Conservation (phyloP, 2,888 invertebrate genomes). For the Crocallis elinguaria region DNA sequence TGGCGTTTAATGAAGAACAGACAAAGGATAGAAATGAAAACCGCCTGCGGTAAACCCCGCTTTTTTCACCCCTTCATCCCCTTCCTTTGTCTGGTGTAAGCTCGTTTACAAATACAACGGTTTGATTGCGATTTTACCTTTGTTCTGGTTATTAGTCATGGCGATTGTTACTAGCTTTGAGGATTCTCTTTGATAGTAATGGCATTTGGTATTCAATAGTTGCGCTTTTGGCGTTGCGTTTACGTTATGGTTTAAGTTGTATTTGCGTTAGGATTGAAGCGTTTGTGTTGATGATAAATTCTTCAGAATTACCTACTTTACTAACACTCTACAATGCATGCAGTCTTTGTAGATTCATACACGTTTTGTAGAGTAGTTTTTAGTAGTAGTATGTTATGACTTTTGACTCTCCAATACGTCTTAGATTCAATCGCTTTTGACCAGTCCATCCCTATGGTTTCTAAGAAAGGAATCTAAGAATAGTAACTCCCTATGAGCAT, state of each 20-base stretch:
- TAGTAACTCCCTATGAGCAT: too few species aligned
- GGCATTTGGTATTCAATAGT: constrained; percentile 1
- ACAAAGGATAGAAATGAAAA: constrained; percentile 31
- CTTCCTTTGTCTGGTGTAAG: constrained; percentile 26
- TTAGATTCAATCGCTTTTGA: too few species aligned
- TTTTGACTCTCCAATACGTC: too few species aligned
- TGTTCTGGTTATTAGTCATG: constrained; percentile 27
- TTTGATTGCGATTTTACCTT: constrained; percentile 34
- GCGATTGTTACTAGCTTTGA: constrained; percentile 9
- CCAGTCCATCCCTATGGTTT: too few species aligned
- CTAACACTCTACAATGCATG: too few species aligned
- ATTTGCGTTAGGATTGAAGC: not conserved
- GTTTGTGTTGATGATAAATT: too few species aligned
- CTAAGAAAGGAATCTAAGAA: too few species aligned
- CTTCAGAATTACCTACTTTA: too few species aligned
- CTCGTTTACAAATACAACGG: constrained; percentile 33
- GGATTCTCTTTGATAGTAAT: not conserved
- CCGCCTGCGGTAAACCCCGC: constrained; percentile 21
- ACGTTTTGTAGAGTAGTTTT: too few species aligned
- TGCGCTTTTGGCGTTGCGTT: not conserved
- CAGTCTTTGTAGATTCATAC: too few species aligned
- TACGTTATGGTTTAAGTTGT: not conserved
- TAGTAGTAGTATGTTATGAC: too few species aligned
- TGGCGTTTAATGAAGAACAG: constrained; percentile 31
- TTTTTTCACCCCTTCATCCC: constrained; percentile 20